Evolutionary conservation across 2,113 vertebrate genomes (phyloP), one percentile per base, ranked within the genome.

Genomic region (Neopipo cinnamomea): DNA sequence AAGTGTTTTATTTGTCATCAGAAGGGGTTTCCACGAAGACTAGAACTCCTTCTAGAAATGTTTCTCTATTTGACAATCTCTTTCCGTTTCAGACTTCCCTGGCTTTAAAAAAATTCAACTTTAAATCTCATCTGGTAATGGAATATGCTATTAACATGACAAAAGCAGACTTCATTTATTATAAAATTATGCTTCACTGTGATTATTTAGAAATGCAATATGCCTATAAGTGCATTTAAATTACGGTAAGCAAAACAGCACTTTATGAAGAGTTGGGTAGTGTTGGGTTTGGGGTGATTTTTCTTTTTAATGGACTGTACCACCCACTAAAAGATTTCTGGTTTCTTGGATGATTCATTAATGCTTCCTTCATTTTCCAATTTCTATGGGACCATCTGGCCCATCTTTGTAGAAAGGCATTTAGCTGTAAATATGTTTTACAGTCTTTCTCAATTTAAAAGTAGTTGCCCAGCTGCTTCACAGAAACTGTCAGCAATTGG

Each of bases 311-410:
- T 95, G 90, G 93, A 90, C 93, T 94, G 82, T 67, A 86, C 88
- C 92, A 95, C 88, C 88, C 79, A 67, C 85, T 93, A 59, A 94
- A 97, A 94, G 90, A 92, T 88, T 96, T 92, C 93, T 95, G 65
- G 75, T 94, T 94, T 95, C 95, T 96, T 94, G 56, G 93, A 80
- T 94, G 95, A 96, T 94, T 96, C 94, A 95, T 97, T 93, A 96
- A 94, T 84, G n/a, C 55, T 95, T 96, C 82, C 82, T 95, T 96
- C 95, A 81, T 96, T 97, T 97, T 88, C 90, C 83, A 91, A 56
- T 96, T 95, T 96, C 95, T 96, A 81, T 96, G 95, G 88, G 83
- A 95, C 95, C 96, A 97, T 96, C 96, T 97, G 95, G 90, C 52
- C 90, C 56, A 71, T 97, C 88, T 95, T 94, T 94, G 90, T 93